phyloP scores from a whole-genome alignment of 2,888 invertebrate species.

The Drosophila longiperda region DNA sequence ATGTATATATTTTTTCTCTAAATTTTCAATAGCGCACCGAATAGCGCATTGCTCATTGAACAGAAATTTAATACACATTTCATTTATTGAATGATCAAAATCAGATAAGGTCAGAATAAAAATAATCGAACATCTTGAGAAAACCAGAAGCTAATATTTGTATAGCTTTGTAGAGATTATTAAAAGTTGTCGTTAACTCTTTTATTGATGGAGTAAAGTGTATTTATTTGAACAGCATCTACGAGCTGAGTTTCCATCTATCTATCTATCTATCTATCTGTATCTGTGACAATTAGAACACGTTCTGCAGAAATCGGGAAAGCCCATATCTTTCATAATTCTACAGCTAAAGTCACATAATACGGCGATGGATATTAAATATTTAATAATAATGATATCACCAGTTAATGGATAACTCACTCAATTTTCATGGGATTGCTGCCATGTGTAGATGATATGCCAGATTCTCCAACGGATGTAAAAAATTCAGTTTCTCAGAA shows the following conservation, averaged over 20 bases:
- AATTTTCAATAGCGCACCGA: background rate
- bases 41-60: no score
- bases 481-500: constrained; percentile 24
- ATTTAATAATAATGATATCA: no score
- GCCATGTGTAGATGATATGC: constrained; percentile 15
- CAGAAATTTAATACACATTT: background rate
- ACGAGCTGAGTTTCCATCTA: background rate
- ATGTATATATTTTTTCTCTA: background rate
- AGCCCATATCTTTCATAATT: background rate
- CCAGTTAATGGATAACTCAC: constrained; percentile 5
- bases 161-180: background rate
- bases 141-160: background rate
- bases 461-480: constrained; percentile 34
- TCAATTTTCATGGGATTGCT: constrained; percentile 31
- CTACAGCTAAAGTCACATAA: no score
- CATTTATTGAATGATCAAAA: background rate
- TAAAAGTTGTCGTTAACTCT: background rate
- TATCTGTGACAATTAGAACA: background rate
- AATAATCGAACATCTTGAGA: background rate
- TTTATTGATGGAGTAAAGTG: background rate
- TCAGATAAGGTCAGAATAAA: background rate
- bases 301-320: background rate
- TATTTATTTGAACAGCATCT: background rate
- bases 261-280: background rate
- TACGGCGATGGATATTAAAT: background rate